A percentile compares a stretch with the other conserved stretches of the same genome.
Conservation (phyloP, 2,113 vertebrate genomes). For the Phaetusa simplex region DNA sequence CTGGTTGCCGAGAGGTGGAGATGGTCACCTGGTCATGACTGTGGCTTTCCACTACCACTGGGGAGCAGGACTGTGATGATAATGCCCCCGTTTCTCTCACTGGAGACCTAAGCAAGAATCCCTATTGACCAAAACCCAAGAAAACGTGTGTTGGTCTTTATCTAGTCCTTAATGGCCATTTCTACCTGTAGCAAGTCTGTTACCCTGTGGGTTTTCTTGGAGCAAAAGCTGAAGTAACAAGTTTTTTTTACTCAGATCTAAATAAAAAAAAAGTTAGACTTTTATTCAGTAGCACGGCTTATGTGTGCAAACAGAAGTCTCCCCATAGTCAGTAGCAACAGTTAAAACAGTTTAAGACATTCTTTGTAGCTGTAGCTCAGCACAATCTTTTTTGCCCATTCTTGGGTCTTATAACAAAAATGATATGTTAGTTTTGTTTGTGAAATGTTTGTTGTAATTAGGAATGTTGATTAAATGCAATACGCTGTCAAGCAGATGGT, state of each 20-base stretch:
- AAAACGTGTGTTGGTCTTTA: background rate
- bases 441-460: slow-evolving; percentile 42
- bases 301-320: background rate
- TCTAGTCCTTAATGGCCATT: background rate
- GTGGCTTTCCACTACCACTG: background rate
- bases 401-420: background rate
- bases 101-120: background rate
- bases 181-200: background rate
- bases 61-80: background rate
- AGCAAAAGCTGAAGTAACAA: background rate
- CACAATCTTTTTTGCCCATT: background rate
- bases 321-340: background rate
- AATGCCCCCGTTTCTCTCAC: fast-evolving
- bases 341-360: background rate
- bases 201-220: background rate
- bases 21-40: background rate
- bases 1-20: background rate
- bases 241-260: background rate
- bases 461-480: slow-evolving; percentile 38
- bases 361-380: background rate
- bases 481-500: slow-evolving; percentile 46
- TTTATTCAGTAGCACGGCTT: background rate
- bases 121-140: background rate
- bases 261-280: background rate
- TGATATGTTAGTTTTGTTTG: slow-evolving; percentile 2